phyloP scores from a whole-genome alignment of 2,113 vertebrate species.

The Elaphurus davidianus region DNA sequence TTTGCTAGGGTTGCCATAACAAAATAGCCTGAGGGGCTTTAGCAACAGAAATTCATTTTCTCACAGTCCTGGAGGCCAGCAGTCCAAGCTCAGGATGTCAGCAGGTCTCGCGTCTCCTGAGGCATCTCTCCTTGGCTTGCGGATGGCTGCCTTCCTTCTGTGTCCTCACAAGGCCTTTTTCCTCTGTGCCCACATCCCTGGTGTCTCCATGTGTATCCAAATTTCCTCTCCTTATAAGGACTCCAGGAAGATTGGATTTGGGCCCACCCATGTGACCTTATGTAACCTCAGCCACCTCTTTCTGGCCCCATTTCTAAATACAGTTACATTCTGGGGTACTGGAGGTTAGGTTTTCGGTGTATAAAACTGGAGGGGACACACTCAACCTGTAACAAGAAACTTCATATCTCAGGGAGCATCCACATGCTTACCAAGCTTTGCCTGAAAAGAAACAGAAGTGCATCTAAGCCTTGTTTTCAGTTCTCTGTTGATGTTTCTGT shows the following conservation, averaged over 20 bases:
- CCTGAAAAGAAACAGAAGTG: constrained; percentile 39
- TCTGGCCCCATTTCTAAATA: background rate
- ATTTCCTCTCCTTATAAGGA: background rate
- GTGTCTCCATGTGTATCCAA: background rate
- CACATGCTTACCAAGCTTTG: background rate
- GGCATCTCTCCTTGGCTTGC: background rate
- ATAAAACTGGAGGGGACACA: background rate
- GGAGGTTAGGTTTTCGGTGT: background rate
- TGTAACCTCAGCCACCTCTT: background rate
- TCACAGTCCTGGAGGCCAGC: background rate
- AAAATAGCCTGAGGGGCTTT: background rate
- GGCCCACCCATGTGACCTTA: background rate
- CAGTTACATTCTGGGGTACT: background rate
- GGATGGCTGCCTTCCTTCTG: background rate
- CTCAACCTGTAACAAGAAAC: background rate
- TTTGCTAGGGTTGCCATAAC: background rate
- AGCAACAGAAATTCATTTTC: background rate
- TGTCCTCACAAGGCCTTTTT: background rate
- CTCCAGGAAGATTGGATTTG: background rate
- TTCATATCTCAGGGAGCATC: background rate
- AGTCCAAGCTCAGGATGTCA: background rate
- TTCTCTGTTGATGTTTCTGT: constrained; percentile 21
- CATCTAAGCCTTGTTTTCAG: constrained; percentile 55
- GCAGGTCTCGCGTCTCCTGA: background rate
- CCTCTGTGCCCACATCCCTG: background rate